Evolutionary conservation across 1,140 invertebrate species (phyloP).

Genomic region (Psilanteris sp.): DNA sequence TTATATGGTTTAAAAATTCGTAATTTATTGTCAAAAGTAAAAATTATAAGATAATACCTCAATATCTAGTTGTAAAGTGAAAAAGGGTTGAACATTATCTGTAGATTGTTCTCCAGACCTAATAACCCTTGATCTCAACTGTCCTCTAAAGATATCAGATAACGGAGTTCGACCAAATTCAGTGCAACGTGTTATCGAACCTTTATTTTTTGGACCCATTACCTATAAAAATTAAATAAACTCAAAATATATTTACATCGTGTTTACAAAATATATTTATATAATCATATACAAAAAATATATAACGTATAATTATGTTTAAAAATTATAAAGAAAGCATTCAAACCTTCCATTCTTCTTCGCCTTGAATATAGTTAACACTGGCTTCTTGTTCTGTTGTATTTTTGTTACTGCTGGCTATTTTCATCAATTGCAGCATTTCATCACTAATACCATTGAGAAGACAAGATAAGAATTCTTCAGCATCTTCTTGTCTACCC

Average conservation of each 20-base stretch:
- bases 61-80: constrained; percentile 95
- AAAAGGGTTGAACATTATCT: constrained; percentile 94
- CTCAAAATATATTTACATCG: neutral
- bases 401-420: constrained; percentile 80
- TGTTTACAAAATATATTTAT: neutral
- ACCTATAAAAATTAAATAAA: constrained; percentile 79
- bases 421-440: constrained; percentile 92
- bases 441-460: constrained; percentile 97
- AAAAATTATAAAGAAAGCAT: neutral
- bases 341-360: constrained; percentile 88
- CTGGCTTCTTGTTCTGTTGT: constrained; percentile 66
- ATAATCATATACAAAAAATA: neutral
- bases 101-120: constrained; percentile 87
- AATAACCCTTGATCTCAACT: constrained; percentile 90
- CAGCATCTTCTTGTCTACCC: constrained; percentile 95
- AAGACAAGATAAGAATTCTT: constrained; percentile 95
- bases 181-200: constrained; percentile 89
- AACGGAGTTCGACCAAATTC: constrained; percentile 92
- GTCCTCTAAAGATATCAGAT: constrained; percentile 94
- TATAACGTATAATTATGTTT: neutral
- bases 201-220: constrained; percentile 93
- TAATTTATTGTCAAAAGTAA: no score
- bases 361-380: constrained; percentile 79
- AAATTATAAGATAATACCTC: no score
- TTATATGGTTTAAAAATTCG: no score